A percentile compares a stretch with the other conserved stretches of the same genome.
These are phyloP conservation scores for Polyommatus iphigenia DNA, from an alignment of 2,888 invertebrate genomes.

Conservation along the genomic window DNA sequence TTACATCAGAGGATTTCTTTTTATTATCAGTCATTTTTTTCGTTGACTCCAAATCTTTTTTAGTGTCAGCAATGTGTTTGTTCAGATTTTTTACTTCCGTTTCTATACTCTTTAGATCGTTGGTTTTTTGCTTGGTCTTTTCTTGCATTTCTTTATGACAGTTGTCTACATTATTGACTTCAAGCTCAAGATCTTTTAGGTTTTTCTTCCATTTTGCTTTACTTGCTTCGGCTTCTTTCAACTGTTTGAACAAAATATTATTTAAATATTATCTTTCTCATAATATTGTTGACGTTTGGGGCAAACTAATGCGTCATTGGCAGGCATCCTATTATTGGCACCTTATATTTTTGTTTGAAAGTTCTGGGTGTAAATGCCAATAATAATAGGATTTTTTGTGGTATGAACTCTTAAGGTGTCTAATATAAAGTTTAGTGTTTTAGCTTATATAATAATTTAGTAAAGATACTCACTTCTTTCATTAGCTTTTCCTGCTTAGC, in stretches of 20 bases:
- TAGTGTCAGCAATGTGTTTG: constrained; percentile 53
- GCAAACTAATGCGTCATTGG: too few relatives aligned
- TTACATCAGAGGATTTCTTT: constrained; percentile 58
- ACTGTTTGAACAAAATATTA: constrained; percentile 46
- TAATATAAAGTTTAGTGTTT: too few relatives aligned
- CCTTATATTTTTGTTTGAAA: too few relatives aligned
- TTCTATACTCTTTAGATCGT: constrained; percentile 57
- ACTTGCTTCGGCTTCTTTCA: constrained; percentile 57
- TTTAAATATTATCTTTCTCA: not conserved
- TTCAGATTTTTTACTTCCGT: constrained; percentile 55
- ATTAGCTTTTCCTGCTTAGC: constrained; percentile 55
- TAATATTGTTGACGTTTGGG: too few relatives aligned
- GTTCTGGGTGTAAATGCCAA: too few relatives aligned
- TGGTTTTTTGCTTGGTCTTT: constrained; percentile 57
- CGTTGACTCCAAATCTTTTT: constrained; percentile 49
- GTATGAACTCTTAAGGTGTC: too few relatives aligned
- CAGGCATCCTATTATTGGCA: too few relatives aligned
- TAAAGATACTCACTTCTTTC: constrained; percentile 49
- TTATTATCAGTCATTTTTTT: constrained; percentile 49
- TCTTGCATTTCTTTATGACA: constrained; percentile 54
- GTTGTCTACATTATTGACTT: constrained; percentile 54
- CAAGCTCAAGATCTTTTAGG: constrained; percentile 60
- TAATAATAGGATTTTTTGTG: too few relatives aligned
- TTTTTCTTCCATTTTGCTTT: constrained; percentile 62
- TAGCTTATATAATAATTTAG: not conserved